Percentiles rank a stretch among this genome's conserved stretches.
Evolutionary conservation across 2,113 vertebrate genomes (phyloP).

Genomic region (Oryzias curvinotus): DNA sequence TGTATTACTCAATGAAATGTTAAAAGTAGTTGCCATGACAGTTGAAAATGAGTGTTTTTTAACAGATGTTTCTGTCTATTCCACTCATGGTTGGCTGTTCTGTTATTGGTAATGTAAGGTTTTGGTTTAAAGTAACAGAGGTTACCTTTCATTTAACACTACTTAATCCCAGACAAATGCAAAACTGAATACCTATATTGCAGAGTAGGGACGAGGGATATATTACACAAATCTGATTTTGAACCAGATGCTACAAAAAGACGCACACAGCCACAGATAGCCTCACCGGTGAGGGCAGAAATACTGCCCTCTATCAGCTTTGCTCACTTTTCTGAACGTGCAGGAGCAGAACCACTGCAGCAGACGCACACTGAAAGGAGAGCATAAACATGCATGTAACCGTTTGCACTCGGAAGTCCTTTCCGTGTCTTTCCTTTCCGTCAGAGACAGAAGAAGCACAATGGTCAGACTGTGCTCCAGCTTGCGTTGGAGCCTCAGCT

Average conservation of each 20-base stretch:
- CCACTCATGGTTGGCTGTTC: too few relatives aligned
- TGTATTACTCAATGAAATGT: too few relatives aligned
- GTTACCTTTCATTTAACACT: too few relatives aligned
- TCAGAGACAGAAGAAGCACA: slow-evolving; percentile 61
- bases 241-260: slow-evolving; percentile 6
- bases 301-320: slow-evolving; percentile 73
- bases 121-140: too few relatives aligned
- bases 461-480: slow-evolving; percentile 57
- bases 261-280: slow-evolving; percentile 6
- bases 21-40: too few relatives aligned
- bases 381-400: slow-evolving; percentile 18
- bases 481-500: slow-evolving; percentile 51
- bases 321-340: slow-evolving; percentile 33
- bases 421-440: slow-evolving; percentile 50
- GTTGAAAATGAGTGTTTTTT: too few relatives aligned
- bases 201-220: too few relatives aligned
- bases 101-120: too few relatives aligned
- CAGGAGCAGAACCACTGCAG: slow-evolving; percentile 10
- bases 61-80: too few relatives aligned
- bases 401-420: slow-evolving; percentile 54
- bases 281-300: slow-evolving; percentile 33
- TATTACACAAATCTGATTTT: too few relatives aligned
- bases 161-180: too few relatives aligned
- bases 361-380: slow-evolving; percentile 1
- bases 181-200: too few relatives aligned